phyloP scores from a whole-genome alignment of 2,888 invertebrate genomes.

The Agapostemon virescens region DNA sequence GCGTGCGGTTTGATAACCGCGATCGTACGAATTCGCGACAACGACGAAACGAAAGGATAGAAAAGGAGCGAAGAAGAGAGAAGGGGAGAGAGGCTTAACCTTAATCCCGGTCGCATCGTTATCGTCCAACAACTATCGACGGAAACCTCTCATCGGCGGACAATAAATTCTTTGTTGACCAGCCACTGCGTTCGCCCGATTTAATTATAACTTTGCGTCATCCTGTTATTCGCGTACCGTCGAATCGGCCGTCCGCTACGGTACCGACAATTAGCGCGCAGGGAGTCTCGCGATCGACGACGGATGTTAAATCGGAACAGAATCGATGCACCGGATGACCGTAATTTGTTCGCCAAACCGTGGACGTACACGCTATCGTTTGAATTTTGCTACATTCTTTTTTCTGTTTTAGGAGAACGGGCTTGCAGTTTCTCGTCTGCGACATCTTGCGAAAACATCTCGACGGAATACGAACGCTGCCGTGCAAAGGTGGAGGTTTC shows the following conservation, averaged over 20 bases:
- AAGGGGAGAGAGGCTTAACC: slow-evolving; percentile 33
- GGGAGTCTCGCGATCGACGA: not conserved
- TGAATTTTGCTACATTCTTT: too few species aligned
- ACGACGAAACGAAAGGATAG: too few species aligned
- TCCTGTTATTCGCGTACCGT: slow-evolving; percentile 24
- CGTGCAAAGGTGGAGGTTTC: too few species aligned
- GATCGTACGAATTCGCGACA: slow-evolving; percentile 40
- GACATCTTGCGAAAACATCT: too few species aligned
- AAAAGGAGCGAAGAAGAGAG: too few species aligned
- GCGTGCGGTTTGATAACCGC: slow-evolving; percentile 28
- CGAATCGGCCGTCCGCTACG: not conserved
- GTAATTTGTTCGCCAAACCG: too few species aligned
- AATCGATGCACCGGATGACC: too few species aligned
- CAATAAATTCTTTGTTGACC: slow-evolving; percentile 46
- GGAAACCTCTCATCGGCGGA: slow-evolving; percentile 26
- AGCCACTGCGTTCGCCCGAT: slow-evolving; percentile 15
- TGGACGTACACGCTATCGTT: too few species aligned
- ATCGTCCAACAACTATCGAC: slow-evolving; percentile 20
- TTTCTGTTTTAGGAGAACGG: too few species aligned
- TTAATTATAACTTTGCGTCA: slow-evolving; percentile 47
- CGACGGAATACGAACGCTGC: too few species aligned
- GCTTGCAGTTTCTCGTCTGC: too few species aligned
- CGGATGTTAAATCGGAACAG: not conserved
- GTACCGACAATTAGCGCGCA: not conserved
- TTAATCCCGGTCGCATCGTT: slow-evolving; percentile 29